phyloP scores from a whole-genome alignment of 2,113 vertebrate species.

The Serilophus lunatus region DNA sequence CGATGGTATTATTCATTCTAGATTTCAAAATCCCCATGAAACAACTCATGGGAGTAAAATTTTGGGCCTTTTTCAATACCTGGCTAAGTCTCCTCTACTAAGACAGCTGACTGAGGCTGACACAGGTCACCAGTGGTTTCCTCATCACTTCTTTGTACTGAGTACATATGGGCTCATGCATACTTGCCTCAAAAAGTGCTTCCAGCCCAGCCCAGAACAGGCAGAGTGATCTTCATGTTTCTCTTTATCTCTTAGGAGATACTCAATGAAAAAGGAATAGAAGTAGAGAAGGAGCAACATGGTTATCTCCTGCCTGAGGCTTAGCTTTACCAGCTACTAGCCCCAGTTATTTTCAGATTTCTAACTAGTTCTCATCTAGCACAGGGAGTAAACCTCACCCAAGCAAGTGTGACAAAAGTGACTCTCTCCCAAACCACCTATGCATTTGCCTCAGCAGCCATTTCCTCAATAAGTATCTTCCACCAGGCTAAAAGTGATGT shows the following conservation, averaged over 20 bases:
- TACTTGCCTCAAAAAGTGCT: neutral
- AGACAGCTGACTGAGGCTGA: neutral
- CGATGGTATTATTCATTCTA: neutral
- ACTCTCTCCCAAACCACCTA: neutral
- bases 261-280: neutral
- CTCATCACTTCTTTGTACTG: neutral
- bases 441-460: neutral
- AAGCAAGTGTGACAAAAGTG: neutral
- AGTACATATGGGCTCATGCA: neutral
- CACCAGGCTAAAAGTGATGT: neutral
- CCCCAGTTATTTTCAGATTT: neutral
- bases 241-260: neutral
- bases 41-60: rapidly evolving
- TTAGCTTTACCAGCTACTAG: neutral
- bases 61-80: rapidly evolving
- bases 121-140: neutral
- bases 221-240: neutral
- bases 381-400: neutral
- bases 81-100: neutral
- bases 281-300: neutral
- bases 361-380: neutral
- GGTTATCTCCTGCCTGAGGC: neutral
- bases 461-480: neutral
- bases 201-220: neutral
- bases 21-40: neutral